Percentiles rank a stretch among this genome's conserved stretches.
These are phyloP conservation scores for Turnix velox DNA, from an alignment of 2,113 vertebrate species.

Conservation along the genomic window DNA sequence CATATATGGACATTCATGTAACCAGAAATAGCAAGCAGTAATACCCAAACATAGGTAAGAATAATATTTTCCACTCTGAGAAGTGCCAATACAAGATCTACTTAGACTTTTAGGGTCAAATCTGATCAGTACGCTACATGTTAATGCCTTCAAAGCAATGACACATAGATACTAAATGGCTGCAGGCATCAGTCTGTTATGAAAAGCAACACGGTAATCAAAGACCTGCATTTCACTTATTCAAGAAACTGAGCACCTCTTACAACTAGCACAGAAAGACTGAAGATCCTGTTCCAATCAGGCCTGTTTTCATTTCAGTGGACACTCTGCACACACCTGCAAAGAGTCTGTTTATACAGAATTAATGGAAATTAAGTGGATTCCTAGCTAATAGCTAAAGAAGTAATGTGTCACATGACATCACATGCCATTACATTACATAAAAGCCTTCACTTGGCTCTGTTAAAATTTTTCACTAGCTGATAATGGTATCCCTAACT, in stretches of 20 bases:
- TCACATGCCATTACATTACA: too few species aligned
- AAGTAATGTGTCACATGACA: background rate
- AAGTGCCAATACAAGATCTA: background rate
- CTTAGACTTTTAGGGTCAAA: background rate
- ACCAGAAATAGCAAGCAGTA: background rate
- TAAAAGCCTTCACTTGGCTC: background rate
- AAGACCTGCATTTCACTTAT: background rate
- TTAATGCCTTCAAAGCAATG: background rate
- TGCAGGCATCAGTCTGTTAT: background rate
- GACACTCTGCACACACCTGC: background rate
- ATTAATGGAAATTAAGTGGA: background rate
- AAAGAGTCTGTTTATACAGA: background rate
- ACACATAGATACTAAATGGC: background rate
- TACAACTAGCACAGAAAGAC: background rate
- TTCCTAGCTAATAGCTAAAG: background rate
- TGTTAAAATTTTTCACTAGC: background rate
- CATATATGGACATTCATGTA: rapidly evolving
- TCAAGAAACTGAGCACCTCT: background rate
- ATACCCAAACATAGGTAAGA: background rate
- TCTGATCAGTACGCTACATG: background rate
- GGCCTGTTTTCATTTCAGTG: background rate
- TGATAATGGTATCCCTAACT: background rate
- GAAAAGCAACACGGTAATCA: background rate
- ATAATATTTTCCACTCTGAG: background rate
- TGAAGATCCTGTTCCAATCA: background rate